Evolutionary conservation across 2,797 vertebrate genomes (phyloP), one percentile per base, ranked within the genome.

Genomic region (Merluccius polli): DNA sequence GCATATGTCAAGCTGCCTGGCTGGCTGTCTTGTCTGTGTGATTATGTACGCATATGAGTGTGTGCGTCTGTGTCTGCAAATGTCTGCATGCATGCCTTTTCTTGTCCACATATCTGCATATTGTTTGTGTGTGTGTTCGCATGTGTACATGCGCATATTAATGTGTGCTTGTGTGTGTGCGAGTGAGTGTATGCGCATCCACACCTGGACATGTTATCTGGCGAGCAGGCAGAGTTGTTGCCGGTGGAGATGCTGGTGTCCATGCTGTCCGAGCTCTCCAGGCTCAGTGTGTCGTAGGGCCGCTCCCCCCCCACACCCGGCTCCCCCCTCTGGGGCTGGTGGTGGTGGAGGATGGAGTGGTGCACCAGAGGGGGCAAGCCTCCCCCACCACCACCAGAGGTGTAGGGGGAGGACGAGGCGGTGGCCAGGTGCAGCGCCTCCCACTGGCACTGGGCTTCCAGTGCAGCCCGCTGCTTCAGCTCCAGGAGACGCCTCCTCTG

Each of bases 201-300:
- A 15, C 52, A 97, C 98, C 97, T 95, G 90, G 95, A 97, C 91
- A 95, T 83, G 90, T 95, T 97, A 87, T 99, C 97, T 0, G 97
- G 97, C 0, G 97, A 99, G 89, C 96, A 99, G 72, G 95, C 96
- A 0, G 97, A 99, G 90, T 95, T 95, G 91, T 95, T 96, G 48
- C 96, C 94, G 0, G 95, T 95, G 82, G 98, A 99, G 77, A 98
- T 88, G 85, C 95, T 98, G 89, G 98, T 99, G 84, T 98, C 98
- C 94, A 98, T 87, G 90, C 97, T 99, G 93, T 99, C 97, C 0
- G 97, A 99, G 92, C 97, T 99, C 91, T 99, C 97, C 87, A 99
- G 92, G 85, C 98, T 99, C 77, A 98, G 93, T 0, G 98, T 99
- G 92, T 98, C 98, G 0, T 98, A 99, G 0, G 97, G 95, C 77